phyloP scores from a whole-genome alignment of 2,113 vertebrate species.

The Lepus americanus region DNA sequence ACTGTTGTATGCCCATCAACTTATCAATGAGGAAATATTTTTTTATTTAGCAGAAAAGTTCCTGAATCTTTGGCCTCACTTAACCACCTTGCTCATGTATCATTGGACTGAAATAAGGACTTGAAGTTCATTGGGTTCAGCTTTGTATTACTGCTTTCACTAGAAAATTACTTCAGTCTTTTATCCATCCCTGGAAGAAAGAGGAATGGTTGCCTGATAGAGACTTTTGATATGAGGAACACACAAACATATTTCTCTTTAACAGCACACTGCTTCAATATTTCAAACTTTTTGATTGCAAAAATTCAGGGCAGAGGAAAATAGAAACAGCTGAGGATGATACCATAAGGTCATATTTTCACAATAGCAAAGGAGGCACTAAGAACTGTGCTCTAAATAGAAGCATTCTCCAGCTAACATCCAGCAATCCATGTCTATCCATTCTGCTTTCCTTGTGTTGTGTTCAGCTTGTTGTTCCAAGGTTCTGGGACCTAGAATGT shows the following conservation, averaged over 20 bases:
- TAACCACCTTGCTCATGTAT: neutral
- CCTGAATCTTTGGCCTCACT: neutral
- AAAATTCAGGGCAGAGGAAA: neutral
- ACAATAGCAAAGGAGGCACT: neutral
- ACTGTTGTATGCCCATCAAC: neutral
- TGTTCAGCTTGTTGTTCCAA: neutral
- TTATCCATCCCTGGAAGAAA: neutral
- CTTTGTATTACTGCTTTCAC: neutral
- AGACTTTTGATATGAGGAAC: neutral
- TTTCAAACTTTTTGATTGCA: neutral
- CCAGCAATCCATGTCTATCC: neutral
- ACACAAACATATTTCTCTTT: no score
- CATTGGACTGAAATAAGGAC: neutral
- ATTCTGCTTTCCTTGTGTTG: neutral
- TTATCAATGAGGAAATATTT: neutral
- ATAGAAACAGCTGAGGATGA: neutral
- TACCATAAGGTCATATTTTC: no score
- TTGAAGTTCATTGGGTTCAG: neutral
- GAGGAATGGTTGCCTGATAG: neutral
- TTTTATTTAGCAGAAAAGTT: neutral
- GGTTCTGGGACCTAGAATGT: neutral
- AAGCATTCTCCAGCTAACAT: neutral
- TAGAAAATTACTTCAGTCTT: neutral
- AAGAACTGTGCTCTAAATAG: neutral
- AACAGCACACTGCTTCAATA: neutral